phyloP scores from a whole-genome alignment of 2,113 vertebrate species.

The Rhinichthys klamathensis region DNA sequence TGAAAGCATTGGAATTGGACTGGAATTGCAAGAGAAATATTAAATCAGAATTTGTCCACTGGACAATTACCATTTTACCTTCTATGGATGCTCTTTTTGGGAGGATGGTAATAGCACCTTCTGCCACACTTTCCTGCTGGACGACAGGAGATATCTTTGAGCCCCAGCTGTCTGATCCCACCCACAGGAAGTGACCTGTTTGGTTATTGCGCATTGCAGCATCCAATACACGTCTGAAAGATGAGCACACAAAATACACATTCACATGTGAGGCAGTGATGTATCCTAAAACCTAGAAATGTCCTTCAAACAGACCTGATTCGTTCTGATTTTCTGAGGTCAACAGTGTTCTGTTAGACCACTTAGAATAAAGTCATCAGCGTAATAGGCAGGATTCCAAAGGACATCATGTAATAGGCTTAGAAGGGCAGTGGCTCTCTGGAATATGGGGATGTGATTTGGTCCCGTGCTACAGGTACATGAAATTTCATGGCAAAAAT shows the following conservation, averaged over 20 bases:
- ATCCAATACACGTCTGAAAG: conserved; percentile 85
- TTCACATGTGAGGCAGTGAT: background rate
- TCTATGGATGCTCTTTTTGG: conserved; percentile 95
- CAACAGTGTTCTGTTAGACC: background rate
- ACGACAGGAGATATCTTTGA: conserved; percentile 94
- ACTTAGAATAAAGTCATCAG: background rate
- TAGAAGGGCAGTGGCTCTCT: background rate
- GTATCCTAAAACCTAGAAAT: background rate
- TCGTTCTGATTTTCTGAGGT: background rate
- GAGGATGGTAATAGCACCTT: conserved; percentile 94
- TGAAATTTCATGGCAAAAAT: background rate
- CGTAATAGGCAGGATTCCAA: background rate
- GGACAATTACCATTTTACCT: conserved; percentile 74
- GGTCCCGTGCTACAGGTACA: background rate
- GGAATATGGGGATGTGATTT: background rate
- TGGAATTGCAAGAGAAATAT: conserved; percentile 4
- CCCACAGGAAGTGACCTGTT: conserved; percentile 97
- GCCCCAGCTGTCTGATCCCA: conserved; percentile 98
- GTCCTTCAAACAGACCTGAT: background rate
- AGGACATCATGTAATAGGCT: conserved; percentile 18
- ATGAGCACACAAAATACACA: conserved; percentile 13
- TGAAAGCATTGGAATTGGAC: background rate
- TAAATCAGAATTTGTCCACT: background rate
- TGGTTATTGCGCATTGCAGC: conserved; percentile 91
- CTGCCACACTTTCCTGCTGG: conserved; percentile 88